A percentile compares a stretch with the other conserved stretches of the same genome.
Evolutionary conservation across 2,888 invertebrate genomes (phyloP).

Genomic region (Eristalinus sepulchralis): DNA sequence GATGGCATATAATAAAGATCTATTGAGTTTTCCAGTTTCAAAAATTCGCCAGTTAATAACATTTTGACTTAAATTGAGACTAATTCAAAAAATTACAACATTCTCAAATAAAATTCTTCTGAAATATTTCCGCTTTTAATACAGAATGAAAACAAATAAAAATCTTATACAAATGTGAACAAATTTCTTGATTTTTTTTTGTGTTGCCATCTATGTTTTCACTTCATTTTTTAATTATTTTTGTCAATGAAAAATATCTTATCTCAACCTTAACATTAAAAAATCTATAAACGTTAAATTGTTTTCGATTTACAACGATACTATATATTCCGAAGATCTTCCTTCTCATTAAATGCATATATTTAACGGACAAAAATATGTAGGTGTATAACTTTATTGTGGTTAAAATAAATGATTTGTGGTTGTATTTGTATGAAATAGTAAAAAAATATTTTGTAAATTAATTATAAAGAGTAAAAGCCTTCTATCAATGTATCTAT

Average conservation of each 20-base stretch:
- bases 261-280: background rate
- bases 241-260: background rate
- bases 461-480: background rate
- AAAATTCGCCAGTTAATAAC: too few relatives aligned
- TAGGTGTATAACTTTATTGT: background rate
- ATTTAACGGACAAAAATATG: background rate
- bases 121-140: too few relatives aligned
- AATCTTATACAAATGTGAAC: too few relatives aligned
- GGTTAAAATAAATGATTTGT: background rate
- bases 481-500: background rate
- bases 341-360: background rate
- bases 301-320: background rate
- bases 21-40: too few relatives aligned
- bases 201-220: too few relatives aligned
- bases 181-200: too few relatives aligned
- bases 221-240: too few relatives aligned
- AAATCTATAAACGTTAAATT: background rate
- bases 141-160: too few relatives aligned
- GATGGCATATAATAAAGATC: too few relatives aligned
- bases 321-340: background rate
- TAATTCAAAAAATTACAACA: too few relatives aligned
- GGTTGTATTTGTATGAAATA: background rate
- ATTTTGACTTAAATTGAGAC: too few relatives aligned
- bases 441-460: background rate
- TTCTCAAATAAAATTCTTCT: too few relatives aligned